Percentiles rank a stretch among this genome's conserved stretches.
These are phyloP conservation scores for Falco naumanni DNA, from an alignment of 2,797 vertebrate species.

Conservation along the genomic window DNA sequence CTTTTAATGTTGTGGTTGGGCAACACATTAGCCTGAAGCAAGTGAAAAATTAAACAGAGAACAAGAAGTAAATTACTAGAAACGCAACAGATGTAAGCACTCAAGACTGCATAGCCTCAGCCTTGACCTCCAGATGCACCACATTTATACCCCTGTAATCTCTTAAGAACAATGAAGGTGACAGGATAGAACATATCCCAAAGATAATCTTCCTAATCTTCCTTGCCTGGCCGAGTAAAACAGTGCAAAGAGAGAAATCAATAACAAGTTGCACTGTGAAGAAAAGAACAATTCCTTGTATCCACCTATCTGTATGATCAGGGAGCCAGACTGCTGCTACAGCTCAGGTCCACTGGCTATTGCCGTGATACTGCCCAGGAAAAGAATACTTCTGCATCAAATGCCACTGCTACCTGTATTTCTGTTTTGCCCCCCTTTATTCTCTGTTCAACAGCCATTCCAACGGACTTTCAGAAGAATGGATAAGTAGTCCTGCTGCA, in stretches of 20 bases:
- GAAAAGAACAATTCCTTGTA: neutral
- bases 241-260: conserved; percentile 3
- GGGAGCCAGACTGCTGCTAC: neutral
- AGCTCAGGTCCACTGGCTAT: neutral
- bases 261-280: neutral
- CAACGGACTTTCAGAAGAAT: neutral
- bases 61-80: neutral
- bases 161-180: conserved; percentile 10
- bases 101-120: neutral
- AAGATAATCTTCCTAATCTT: conserved; percentile 54
- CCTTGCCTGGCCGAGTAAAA: neutral
- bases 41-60: neutral
- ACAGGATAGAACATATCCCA: neutral
- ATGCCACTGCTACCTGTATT: neutral
- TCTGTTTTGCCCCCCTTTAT: neutral
- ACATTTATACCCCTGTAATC: conserved; percentile 41
- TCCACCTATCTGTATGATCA: neutral
- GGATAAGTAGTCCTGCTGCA: neutral
- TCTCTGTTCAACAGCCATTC: neutral
- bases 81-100: neutral
- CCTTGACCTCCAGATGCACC: conserved; percentile 25
- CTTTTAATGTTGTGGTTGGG: neutral
- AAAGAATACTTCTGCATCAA: neutral
- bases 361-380: neutral
- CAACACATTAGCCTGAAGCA: neutral